Evolutionary conservation across 2,888 invertebrate genomes (phyloP), one percentile per base, ranked within the genome.

Genomic region (Latheticus oryzae): DNA sequence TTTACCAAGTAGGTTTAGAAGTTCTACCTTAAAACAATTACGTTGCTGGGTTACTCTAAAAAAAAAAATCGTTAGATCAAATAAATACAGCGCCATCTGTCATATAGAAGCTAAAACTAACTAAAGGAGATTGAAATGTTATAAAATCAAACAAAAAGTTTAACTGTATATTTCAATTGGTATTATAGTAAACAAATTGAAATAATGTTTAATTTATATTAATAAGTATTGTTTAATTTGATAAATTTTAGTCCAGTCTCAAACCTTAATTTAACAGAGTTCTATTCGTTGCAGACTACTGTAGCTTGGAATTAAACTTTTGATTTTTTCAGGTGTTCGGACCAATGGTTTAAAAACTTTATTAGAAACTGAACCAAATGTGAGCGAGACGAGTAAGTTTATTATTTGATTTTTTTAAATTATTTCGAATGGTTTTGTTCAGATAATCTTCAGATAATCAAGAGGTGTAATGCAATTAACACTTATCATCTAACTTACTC

Each of bases 361-460:
- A 55, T 66, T 67, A 70, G 85, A 87, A 69, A 84, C 85, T 56
- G 88, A 87, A 60, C 88, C 88, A 21, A 88, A 87, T 82, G 88
- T 88, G 71, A 88, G 88, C 80, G 88, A 88, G 71, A 87, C 88
- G 78, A 87, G 88, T 88, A 83, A 88, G 88, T 86, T 72, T 40
- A 50, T n/a, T n/a, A n/a, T n/a, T n/a, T n/a, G n/a, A n/a, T n/a
- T n/a, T n/a, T n/a, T n/a, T n/a, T n/a, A n/a, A n/a, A n/a, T n/a
- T n/a, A n/a, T n/a, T n/a, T n/a, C n/a, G n/a, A n/a, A n/a, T n/a
- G n/a, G n/a, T n/a, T n/a, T n/a, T n/a, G n/a, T n/a, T n/a, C n/a
- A n/a, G n/a, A n/a, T n/a, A n/a, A n/a, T n/a, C n/a, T n/a, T n/a
- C n/a, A n/a, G n/a, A n/a, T n/a, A n/a, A n/a, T n/a, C n/a, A n/a